Evolutionary conservation across 2,113 vertebrate species (phyloP).

Genomic region (Pampusana beccarii): DNA sequence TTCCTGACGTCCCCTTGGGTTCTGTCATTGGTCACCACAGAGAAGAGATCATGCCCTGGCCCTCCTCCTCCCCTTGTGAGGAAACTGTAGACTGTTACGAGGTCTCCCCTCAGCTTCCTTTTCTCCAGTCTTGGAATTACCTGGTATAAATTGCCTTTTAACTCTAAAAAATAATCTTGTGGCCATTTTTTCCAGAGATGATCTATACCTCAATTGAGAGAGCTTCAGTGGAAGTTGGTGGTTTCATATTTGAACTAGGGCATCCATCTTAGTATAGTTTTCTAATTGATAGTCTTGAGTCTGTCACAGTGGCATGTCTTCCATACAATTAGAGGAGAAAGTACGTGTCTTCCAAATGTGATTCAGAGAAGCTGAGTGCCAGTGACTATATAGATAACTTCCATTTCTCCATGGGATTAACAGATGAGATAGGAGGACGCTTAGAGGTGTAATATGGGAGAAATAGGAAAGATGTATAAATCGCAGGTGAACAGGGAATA

Average conservation of each 20-base stretch:
- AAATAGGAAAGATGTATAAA: neutral
- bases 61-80: no score
- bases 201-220: neutral
- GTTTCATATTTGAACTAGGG: neutral
- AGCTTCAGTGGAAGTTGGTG: neutral
- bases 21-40: no score
- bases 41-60: no score
- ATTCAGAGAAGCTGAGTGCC: neutral
- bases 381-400: neutral
- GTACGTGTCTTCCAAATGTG: fast-evolving
- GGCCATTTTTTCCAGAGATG: neutral
- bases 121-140: no score
- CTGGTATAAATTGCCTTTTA: neutral
- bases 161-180: neutral
- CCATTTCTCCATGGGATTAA: neutral
- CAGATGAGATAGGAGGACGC: neutral
- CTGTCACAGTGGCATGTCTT: neutral
- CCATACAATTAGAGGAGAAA: neutral
- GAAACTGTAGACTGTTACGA: no score
- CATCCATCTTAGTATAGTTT: neutral
- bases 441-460: neutral
- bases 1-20: no score
- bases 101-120: no score
- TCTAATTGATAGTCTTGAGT: neutral
- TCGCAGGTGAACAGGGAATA: neutral